Evolutionary conservation across 2,113 vertebrate genomes (phyloP), one percentile per base, ranked within the genome.

Genomic region (Redunca redunca): DNA sequence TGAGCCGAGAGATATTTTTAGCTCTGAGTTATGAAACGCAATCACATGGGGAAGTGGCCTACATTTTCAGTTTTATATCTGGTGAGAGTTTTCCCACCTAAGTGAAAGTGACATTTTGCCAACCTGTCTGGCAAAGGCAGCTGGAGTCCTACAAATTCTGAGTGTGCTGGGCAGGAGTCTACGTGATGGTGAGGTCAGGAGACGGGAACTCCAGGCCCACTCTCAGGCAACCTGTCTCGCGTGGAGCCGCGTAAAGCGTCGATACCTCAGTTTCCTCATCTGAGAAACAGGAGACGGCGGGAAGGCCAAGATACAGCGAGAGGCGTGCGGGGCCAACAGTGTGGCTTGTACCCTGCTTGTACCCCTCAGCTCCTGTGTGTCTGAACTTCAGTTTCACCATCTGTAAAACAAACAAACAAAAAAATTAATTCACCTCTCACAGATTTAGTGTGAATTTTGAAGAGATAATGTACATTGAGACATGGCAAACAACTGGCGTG

Each of bases 31-130:
- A 96, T 90, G 62, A 97, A 97, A 97, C 64, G 19, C 78, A 78
- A 48, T 87, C 97, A 64, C 96, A 92, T 53, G 92, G 64, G 48
- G 43, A 93, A 64, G 94, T 90, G 98, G 92, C 96, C 97, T 95
- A 97, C 52, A 94, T 97, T 94, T 90, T 78, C 57, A 84, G 67
- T 48, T 85, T 93, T 82, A 55, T 64, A 60, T 26, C 30, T 28
- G 25, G 58, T 21, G n/a, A 91, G 26, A 93, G 60, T 62, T 93
- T 92, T 62, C n/a, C 4, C 0, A 80, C 46, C 46, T 95, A 71
- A 94, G 94, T 62, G 83, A 80, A 62, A 62, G 40, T 53, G 36
- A 30, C 53, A 28, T 55, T 52, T 46, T 40, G 88, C 50, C 3
- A 1, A 33, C 90, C 5, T 33, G 48, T 55, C 89, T 84, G 62